Evolutionary conservation across 2,888 invertebrate genomes (phyloP), one percentile per base, ranked within the genome.

Genomic region (Meiosimyza platycephala): DNA sequence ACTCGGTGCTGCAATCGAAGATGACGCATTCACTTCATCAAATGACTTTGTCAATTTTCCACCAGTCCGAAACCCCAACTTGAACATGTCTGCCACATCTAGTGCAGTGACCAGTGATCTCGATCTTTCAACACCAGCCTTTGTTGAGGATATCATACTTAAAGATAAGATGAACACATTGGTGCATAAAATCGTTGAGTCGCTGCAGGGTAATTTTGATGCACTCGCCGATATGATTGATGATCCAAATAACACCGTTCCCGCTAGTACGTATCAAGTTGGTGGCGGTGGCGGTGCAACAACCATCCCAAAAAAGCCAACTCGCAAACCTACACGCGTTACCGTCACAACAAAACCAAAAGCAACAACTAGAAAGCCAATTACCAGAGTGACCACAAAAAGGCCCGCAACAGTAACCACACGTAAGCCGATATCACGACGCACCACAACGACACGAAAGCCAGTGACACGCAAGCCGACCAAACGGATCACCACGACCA

Each of bases 141-240:
- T 95, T 85, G 88, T 91, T 13, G 94, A 94, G 82, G 95, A 95
- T 79, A 92, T 92, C 1, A 91, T 91, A 72, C 85, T 95, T 1
- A 92, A 93, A 78, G 91, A 93, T 55, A 95, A 95, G 86, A 93
- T 95, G 87, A 94, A 94, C 80, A 88, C 92, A 0, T 92, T 95
- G 78, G 95, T 95, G 0, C 92, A 93, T 80, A 94, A 95, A 85
- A 93, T 95, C 16, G 94, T 95, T 12, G 92, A 93, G 76, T 94
- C 94, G 22, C 87, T 95, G 2, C 94, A 95, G 86, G 94, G 92
- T 1, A 95, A 95, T 40, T 95, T 95, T 85, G 91, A 94, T 79
- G 93, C 93, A 67, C 85, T 95, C 13, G 93, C 93, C 78, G 94
- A 95, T 79, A 91, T 95, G 74, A 92, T 95, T 15, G 90, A 91